Evolutionary conservation across 2,888 invertebrate genomes (phyloP), one percentile per base, ranked within the genome.

Genomic region (Ichneumon xanthorius): DNA sequence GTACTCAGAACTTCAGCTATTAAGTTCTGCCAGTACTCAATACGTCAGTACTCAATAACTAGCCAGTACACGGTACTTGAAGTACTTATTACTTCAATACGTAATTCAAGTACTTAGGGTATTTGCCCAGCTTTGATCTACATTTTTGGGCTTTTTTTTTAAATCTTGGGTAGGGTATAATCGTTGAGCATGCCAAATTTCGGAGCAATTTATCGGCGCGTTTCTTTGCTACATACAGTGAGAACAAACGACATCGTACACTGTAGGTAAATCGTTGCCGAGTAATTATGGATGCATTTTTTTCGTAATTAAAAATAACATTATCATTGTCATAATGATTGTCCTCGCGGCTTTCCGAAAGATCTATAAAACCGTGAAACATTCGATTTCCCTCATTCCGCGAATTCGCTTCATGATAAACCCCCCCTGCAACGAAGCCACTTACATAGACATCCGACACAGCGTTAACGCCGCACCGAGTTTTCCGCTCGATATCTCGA

Each of bases 341-440:
- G 37, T 30, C 16, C 22, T 37, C 37, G 22, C 48, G 72, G 37
- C 72, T 72, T 65, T 19, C 45, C 19, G 63, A 37, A 33, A 55
- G 72, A 33, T 80, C 40, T 65, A 45, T 45, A 67, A 80, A 67
- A 53, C 30, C 40, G 55, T 45, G 73, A 4, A 58, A 80, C 72
- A 65, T 40, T 73, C 14, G 26, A 33, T 50, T 70, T 50, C 7
- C 50, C 22, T 33, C 14, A 26, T 48, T 26, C 19, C 30, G 48
- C 50, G 22, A 48, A 48, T 16, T 16, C 4, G 45, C 45, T 16
- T 3, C 40, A 3, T 3, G 40, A 40, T 11, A 11, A 5, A 40
- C 9, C 40, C 40, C 40, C 45, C 16, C 45, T 58, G 14, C 22
- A 58, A 26, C 26, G 26, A 58, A 26, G 14, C 26, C 26, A 26